Conservation (phyloP, 2,797 vertebrate genomes). For the Mico argentatus region DNA sequence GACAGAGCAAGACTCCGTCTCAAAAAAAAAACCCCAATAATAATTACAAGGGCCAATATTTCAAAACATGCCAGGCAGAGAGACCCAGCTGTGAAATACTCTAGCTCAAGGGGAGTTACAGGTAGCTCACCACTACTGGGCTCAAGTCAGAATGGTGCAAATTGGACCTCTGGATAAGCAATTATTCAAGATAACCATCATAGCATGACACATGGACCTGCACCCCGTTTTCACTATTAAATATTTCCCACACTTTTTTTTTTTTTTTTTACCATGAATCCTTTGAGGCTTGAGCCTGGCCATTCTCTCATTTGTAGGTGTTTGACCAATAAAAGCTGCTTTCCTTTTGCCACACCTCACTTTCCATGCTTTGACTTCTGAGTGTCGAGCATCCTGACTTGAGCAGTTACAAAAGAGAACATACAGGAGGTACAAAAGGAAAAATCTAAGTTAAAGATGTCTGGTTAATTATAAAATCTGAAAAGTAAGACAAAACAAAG, state of each 20-base stretch:
- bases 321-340: background rate
- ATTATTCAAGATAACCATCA: background rate
- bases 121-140: background rate
- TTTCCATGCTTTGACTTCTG: background rate
- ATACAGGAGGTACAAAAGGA: background rate
- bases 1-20: background rate
- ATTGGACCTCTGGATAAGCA: background rate
- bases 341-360: background rate
- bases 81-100: background rate
- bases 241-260: background rate
- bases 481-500: background rate
- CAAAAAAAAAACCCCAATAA: too few relatives aligned
- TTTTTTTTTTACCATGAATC: background rate
- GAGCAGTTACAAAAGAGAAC: background rate
- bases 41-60: background rate
- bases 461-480: background rate
- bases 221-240: background rate
- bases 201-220: background rate
- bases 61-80: background rate
- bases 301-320: background rate
- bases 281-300: background rate
- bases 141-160: background rate
- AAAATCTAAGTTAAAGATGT: background rate
- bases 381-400: background rate
- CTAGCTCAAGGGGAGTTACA: background rate